Conservation (phyloP, 2,888 invertebrate genomes). For the Eupithecia insigniata region DNA sequence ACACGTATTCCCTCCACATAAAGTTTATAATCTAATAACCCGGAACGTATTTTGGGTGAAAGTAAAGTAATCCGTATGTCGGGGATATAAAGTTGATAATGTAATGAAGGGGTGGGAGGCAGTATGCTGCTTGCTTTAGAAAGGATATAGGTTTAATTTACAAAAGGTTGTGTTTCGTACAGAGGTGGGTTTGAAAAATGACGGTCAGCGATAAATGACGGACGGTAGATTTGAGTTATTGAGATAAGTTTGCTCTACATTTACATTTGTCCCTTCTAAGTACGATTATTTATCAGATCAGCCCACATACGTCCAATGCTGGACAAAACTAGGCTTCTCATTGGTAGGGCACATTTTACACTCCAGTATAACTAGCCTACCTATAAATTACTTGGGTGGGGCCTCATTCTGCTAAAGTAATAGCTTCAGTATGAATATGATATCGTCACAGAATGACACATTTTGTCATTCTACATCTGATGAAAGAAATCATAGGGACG, state of each 20-base stretch:
- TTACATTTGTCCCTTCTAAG: not conserved
- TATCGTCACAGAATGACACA: too few species aligned
- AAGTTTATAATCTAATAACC: slow-evolving; percentile 15
- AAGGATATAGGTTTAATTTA: slow-evolving; percentile 29
- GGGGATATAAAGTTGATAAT: slow-evolving; percentile 28
- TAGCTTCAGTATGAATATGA: too few species aligned
- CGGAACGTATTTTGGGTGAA: not conserved
- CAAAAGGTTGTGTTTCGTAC: slow-evolving; percentile 24
- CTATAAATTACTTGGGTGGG: too few species aligned
- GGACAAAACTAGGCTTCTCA: too few species aligned
- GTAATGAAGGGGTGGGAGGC: slow-evolving; percentile 3
- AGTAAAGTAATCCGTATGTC: slow-evolving; percentile 22
- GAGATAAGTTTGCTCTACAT: not conserved
- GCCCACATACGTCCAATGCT: too few species aligned
- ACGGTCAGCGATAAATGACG: not conserved
- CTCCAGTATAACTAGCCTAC: too few species aligned
- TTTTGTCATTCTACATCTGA: too few species aligned
- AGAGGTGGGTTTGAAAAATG: not conserved
- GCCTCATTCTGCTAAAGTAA: too few species aligned
- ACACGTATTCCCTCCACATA: slow-evolving; percentile 19
- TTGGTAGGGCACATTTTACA: too few species aligned
- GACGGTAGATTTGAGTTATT: not conserved
- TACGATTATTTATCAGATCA: too few species aligned
- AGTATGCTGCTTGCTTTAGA: slow-evolving; percentile 6
- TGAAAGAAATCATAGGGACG: too few species aligned